Conservation (phyloP, 2,888 invertebrate genomes). For the Ichneumon xanthorius region DNA sequence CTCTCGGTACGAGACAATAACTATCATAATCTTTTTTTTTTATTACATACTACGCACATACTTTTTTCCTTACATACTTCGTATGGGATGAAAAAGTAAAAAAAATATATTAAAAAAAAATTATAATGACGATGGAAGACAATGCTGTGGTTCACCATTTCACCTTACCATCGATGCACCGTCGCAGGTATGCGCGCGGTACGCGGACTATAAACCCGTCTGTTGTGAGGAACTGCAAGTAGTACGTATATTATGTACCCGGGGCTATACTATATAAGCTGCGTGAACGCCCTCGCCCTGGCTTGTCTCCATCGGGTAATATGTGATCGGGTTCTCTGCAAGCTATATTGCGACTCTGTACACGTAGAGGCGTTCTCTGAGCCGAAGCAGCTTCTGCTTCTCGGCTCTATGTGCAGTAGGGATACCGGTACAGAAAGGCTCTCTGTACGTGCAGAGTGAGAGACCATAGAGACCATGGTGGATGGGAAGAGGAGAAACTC, state of each 20-base stretch:
- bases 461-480: neutral
- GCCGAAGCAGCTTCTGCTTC: conserved; percentile 57
- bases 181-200: conserved; percentile 21
- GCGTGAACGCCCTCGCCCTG: conserved; percentile 55
- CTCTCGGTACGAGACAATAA: neutral
- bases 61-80: neutral
- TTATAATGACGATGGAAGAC: neutral
- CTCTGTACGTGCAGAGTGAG: conserved; percentile 20
- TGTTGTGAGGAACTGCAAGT: conserved; percentile 13
- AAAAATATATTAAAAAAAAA: no score
- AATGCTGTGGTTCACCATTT: neutral
- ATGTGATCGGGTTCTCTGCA: conserved; percentile 44
- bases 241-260: conserved; percentile 23
- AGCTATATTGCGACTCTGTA: conserved; percentile 39
- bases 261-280: conserved; percentile 17
- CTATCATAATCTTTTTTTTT: neutral
- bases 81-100: neutral
- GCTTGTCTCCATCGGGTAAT: conserved; percentile 22
- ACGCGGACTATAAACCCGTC: conserved; percentile 7
- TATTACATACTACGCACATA: neutral
- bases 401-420: conserved; percentile 34
- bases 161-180: conserved; percentile 34
- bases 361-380: conserved; percentile 38
- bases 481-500: conserved; percentile 20
- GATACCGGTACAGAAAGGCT: conserved; percentile 34